Evolutionary conservation across 2,888 invertebrate species (phyloP), one percentile per base, ranked within the genome.

Genomic region (Papilio demoleus): DNA sequence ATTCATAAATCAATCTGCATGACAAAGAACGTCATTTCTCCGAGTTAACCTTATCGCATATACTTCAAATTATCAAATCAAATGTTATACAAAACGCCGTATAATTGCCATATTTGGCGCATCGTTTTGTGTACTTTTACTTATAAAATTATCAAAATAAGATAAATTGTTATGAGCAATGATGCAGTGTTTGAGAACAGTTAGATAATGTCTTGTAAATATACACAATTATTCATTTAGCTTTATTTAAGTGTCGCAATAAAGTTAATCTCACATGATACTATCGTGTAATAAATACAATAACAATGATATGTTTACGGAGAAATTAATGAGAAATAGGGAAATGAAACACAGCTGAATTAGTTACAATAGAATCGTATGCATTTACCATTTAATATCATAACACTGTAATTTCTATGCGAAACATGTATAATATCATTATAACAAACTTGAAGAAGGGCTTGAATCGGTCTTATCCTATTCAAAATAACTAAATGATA

Each of bases 91-190:
- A 47, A 12, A 47, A 47, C 47, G 47, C 22, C 47, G 47, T 47
- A 47, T n/a, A 19, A 47, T 22, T 47, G 47, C 19, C 22, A 22
- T 47, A 47, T 19, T 47, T 47, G 47, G 47, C 22, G 47, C 47
- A 47, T 47, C 47, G 47, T 12, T 47, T 22, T 47, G 47, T 47
- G 2, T 19, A 56, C 22, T 59, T 58, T 34, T 27, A 24, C 45
- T 19, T 47, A 11, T 64, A 31, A 56, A 53, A 17, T 31, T 31
- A 45, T 58, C 22, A 65, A 50, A 53, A 53, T n/a, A 65, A 68
- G 60, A 68, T 68, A 60, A 65, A 65, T 50, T 42, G 31, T n/a
- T 34, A 68, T 60, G 68, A 65, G 40, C 60, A 60, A 68, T 63
- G 38, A 36, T 58, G 50, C 38, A 59, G 53, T 40, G 56, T 42